phyloP scores from a whole-genome alignment of 2,113 vertebrate genomes.

The Psephotus haematonotus region DNA sequence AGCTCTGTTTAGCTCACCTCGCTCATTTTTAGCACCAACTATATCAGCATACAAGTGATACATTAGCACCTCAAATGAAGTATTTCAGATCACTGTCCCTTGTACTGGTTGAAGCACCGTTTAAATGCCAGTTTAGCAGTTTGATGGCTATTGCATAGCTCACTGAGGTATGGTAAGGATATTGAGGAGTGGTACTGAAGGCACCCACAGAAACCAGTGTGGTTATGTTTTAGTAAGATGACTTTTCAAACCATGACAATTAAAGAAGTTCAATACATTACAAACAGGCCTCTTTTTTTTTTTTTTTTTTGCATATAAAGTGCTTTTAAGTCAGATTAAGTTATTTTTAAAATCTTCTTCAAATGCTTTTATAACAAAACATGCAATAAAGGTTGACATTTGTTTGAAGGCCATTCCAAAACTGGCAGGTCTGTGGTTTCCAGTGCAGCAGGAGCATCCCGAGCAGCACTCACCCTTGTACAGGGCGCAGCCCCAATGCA shows the following conservation, averaged over 20 bases:
- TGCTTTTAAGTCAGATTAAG: conserved; percentile 54
- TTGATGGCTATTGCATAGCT: conserved; percentile 80
- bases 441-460: neutral
- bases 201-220: conserved; percentile 59
- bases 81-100: conserved; percentile 67
- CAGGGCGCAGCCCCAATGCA: neutral
- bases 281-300: neutral
- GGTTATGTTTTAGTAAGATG: neutral
- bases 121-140: conserved; percentile 57
- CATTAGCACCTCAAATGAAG: conserved; percentile 68
- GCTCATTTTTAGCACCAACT: conserved; percentile 46
- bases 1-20: neutral
- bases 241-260: conserved; percentile 1
- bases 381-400: neutral
- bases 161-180: conserved; percentile 84
- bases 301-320: conserved; percentile 74
- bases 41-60: conserved; percentile 58
- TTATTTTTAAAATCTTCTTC: neutral
- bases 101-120: conserved; percentile 80
- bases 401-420: conserved; percentile 26
- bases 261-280: conserved; percentile 23
- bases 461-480: neutral
- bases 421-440: neutral
- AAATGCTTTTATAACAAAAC: conserved; percentile 38
- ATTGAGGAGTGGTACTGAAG: conserved; percentile 36